Evolutionary conservation across 2,113 vertebrate genomes (phyloP), one percentile per base, ranked within the genome.

Genomic region (Hemichromis elongatus): DNA sequence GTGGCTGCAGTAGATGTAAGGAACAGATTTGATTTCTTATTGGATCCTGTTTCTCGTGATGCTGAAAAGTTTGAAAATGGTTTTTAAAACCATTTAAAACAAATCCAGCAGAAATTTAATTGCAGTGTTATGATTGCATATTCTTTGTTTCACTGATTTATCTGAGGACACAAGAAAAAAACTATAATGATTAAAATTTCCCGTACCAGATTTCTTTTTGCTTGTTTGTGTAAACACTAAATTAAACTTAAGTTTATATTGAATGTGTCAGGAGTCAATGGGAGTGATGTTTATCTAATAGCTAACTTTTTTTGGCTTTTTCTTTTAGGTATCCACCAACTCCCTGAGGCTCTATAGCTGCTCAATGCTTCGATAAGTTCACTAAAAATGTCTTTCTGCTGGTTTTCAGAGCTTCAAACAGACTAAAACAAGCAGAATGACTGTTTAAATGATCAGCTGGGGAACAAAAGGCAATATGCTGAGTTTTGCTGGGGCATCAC

Each of bases 31-130:
- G 35, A 37, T 37, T 37, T 37, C 35, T 37, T 37, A 33, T 37
- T 37, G 33, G 33, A 7, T 8, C 33, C 33, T 35, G 33, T 4
- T 35, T 6, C 33, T 35, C 7, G 8, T 7, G 35, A 9, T 37
- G 0, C 1, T 37, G 61, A 40, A 13, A 40, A 66, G 33, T 40
- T n/a, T n/a, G n/a, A n/a, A n/a, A n/a, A n/a, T n/a, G n/a, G n/a
- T n/a, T n/a, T n/a, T n/a, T n/a, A n/a, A n/a, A n/a, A n/a, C n/a
- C n/a, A n/a, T n/a, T n/a, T n/a, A n/a, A n/a, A n/a, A n/a, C n/a
- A n/a, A n/a, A n/a, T n/a, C n/a, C n/a, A n/a, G n/a, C n/a, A n/a
- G n/a, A n/a, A n/a, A n/a, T n/a, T n/a, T n/a, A n/a, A n/a, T n/a
- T n/a, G n/a, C n/a, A n/a, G n/a, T n/a, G n/a, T n/a, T n/a, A n/a